A percentile compares a stretch with the other conserved stretches of the same genome.
Conservation (phyloP, 2,113 vertebrate species). For the Macquaria ambigua region DNA sequence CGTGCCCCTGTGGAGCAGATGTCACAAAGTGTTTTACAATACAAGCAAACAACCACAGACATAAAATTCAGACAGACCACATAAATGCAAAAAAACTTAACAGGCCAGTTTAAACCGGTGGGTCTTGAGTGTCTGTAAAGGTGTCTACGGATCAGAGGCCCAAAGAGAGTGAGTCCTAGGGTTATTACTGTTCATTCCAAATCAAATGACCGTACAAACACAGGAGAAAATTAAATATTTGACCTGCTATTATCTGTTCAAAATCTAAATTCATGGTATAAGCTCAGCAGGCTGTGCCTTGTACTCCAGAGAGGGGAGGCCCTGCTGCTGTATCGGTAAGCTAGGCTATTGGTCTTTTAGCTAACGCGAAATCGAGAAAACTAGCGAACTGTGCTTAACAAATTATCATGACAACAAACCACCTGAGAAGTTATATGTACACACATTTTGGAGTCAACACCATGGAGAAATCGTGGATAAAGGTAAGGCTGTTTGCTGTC, state of each 20-base stretch:
- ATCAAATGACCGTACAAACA: background rate
- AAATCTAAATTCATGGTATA: background rate
- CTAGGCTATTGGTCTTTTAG: background rate
- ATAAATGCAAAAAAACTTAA: background rate
- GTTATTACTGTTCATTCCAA: background rate
- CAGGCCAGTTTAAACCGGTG: background rate
- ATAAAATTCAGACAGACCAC: background rate
- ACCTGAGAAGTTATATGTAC: background rate
- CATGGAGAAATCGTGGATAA: background rate
- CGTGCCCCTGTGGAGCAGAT: background rate
- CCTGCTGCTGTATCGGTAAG: background rate
- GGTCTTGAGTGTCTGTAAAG: background rate
- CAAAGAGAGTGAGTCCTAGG: background rate
- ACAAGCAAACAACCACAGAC: conserved; percentile 1
- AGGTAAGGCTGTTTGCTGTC: background rate
- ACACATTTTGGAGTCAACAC: background rate
- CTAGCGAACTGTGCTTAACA: background rate
- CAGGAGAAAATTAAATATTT: background rate
- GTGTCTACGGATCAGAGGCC: background rate
- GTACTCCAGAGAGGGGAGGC: background rate
- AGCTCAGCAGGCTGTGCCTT: background rate
- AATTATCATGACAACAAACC: background rate
- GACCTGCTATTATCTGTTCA: background rate
- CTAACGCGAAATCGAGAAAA: background rate
- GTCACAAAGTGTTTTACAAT: conserved; percentile 1